Base-by-base conservation (phyloP, 1,140 invertebrate genomes). In the Procambarus virginalis region DNA sequence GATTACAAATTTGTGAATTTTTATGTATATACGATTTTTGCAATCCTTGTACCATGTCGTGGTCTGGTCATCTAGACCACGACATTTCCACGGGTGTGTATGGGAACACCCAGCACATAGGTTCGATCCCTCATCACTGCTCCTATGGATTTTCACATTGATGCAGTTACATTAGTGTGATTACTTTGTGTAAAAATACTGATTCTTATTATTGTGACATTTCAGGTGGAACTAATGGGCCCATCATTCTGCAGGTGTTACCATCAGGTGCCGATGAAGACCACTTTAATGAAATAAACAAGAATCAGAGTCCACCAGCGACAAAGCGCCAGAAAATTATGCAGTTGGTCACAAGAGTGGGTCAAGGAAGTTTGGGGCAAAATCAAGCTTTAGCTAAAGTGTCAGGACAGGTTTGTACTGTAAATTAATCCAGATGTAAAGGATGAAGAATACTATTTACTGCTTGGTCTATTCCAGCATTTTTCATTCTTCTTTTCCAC, bases 231-330 rank as follows among this genome's bases (percentile, higher is more conserved):
- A 83, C n/a, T 51, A 89, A 84, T 84, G 81, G 88, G 12, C 88
- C 88, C 2, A 78, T 89, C 9, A 83, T 89, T 79, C 51, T 89
- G 17, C 88, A 89, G 70, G 81, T 89, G 48, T 76, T 89, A 73
- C 60, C 81, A 77, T 55, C 76, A n/a, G 45, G 76, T 86, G 88
- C 22, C 49, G 76, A 60, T 10, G 87, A 89, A 51, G 34, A 68
- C 22, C 17, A 10, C 9, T 70, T 79, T 10, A 51, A 78, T 77
- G 81, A 84, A n/a, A 34, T 60, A 45, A 49, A 89, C 55, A 73
- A n/a, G 46, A 82, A 20, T 46, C 14, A 14, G 17, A 49, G 34
- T 55, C 88, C 73, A 84, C 51, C 87, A 55, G 48, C 76, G 55
- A 14, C 68, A 6, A 89, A 89, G 64, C 70, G 81, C 48, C 88